These are phyloP conservation scores for Papilio machaon DNA, from an alignment of 1,140 invertebrate genomes.

Conservation along the genomic window DNA sequence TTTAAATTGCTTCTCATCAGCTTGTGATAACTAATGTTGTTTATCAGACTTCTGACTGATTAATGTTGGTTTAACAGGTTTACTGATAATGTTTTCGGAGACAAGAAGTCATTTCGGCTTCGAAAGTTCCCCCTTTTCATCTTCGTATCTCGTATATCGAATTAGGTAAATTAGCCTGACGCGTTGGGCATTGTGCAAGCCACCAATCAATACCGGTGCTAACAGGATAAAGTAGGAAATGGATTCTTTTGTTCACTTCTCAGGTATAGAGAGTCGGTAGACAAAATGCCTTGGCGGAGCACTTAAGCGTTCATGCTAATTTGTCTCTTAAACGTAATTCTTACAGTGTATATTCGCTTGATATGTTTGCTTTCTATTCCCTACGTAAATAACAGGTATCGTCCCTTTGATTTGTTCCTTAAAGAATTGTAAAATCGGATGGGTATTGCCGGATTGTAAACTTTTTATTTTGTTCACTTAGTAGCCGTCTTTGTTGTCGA, in stretches of 20 bases:
- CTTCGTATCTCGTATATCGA: slow-evolving; percentile 32
- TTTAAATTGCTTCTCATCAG: not conserved
- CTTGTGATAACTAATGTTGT: not conserved
- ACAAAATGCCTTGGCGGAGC: slow-evolving; percentile 24
- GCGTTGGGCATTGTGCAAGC: slow-evolving; percentile 34
- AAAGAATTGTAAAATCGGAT: slow-evolving; percentile 39
- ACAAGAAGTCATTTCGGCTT: not conserved
- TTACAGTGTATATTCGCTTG: slow-evolving; percentile 18
- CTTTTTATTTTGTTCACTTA: slow-evolving; percentile 37
- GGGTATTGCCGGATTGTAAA: slow-evolving; percentile 36
- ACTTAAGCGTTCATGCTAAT: not conserved
- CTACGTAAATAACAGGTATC: slow-evolving; percentile 36
- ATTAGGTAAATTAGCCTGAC: slow-evolving; percentile 37
- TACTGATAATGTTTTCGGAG: not conserved
- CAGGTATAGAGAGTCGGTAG: slow-evolving; percentile 27
- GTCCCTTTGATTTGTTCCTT: slow-evolving; percentile 39
- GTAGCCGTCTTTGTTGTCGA: slow-evolving; percentile 36
- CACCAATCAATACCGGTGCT: slow-evolving; percentile 37
- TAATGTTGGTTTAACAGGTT: not conserved
- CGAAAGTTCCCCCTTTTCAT: not conserved
- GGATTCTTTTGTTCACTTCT: slow-evolving; percentile 37
- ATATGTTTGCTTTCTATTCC: slow-evolving; percentile 2
- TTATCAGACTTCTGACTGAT: not conserved
- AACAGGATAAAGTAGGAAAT: slow-evolving; percentile 40
- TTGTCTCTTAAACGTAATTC: not conserved